Evolutionary conservation across 2,113 vertebrate genomes (phyloP).

Genomic region (Ancistrus triradiatus): DNA sequence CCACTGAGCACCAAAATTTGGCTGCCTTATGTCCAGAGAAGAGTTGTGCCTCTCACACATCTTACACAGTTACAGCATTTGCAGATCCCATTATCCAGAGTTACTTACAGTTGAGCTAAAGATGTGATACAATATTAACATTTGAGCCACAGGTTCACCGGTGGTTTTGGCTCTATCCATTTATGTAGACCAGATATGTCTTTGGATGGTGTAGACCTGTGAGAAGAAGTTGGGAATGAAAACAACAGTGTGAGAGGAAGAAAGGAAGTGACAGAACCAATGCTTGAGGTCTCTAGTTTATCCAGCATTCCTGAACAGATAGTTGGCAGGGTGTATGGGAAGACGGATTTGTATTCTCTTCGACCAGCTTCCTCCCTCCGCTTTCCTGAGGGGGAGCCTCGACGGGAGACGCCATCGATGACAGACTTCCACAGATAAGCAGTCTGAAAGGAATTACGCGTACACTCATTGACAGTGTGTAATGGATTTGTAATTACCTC

Average conservation of each 20-base stretch:
- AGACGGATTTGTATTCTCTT: constrained; percentile 31
- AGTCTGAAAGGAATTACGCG: constrained; percentile 2
- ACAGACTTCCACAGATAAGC: constrained; percentile 38
- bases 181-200: too few relatives aligned
- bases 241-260: neutral
- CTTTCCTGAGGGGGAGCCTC: constrained; percentile 26
- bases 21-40: too few relatives aligned
- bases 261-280: constrained; percentile 18
- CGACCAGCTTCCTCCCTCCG: constrained; percentile 23
- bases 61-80: too few relatives aligned
- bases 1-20: too few relatives aligned
- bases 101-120: too few relatives aligned
- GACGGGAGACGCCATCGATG: constrained; percentile 13
- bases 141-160: too few relatives aligned
- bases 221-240: neutral
- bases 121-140: too few relatives aligned
- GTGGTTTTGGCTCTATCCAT: too few relatives aligned
- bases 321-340: constrained; percentile 43
- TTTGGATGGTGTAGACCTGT: too few relatives aligned
- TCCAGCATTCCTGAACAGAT: constrained; percentile 40
- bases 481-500: constrained; percentile 12
- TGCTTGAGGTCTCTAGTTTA: constrained; percentile 30
- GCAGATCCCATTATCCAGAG: too few relatives aligned
- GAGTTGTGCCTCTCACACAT: too few relatives aligned
- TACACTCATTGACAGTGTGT: neutral